Base-by-base conservation (phyloP, 2,888 invertebrate species). In the Napeogenes inachia region DNA sequence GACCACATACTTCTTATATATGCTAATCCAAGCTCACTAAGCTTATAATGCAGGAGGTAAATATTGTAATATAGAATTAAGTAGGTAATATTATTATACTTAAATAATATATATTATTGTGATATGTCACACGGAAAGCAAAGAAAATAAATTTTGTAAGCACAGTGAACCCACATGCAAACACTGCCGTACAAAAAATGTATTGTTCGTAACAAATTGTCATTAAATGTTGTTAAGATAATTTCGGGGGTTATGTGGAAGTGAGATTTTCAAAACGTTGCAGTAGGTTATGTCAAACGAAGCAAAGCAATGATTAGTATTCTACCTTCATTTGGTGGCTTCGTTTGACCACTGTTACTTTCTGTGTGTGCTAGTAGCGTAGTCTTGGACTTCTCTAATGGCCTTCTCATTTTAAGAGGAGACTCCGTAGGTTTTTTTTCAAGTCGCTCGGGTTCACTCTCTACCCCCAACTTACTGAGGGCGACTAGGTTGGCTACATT, bases 381-480 rank as follows among this genome's bases (percentile, higher is more conserved):
- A 63, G 90, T 89, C 88, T 89, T 89, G 74, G 90, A 84, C 81
- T 89, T 90, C 84, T 88, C 89, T 76, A 89, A 78, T 62, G 83
- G 84, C 79, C 85, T 80, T 76, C 90, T 81, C 75, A 74, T 79
- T 77, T 89, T 90, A 72, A 87, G 77, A 73, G 89, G 87, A 66
- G 87, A 87, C 78, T 85, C 86, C 80, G 82, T 81, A 66, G 87
- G 81, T 75, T 85, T 88, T 87, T 85, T 88, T 73, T 82, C 83
- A 76, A 78, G 85, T 75, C 82, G 68, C 76, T 88, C 87, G 67
- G 83, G 75, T 74, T 89, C 89, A 80, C 79, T 79, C 75, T 89
- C 89, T 75, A 90, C 84, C 73, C 89, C 90, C 90, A 90, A 87
- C 77, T 89, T 89, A 90, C 90, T 89, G 82, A 90, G 90, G 77